phyloP scores from a whole-genome alignment of 2,113 vertebrate genomes.

The Tragelaphus buxtoni region DNA sequence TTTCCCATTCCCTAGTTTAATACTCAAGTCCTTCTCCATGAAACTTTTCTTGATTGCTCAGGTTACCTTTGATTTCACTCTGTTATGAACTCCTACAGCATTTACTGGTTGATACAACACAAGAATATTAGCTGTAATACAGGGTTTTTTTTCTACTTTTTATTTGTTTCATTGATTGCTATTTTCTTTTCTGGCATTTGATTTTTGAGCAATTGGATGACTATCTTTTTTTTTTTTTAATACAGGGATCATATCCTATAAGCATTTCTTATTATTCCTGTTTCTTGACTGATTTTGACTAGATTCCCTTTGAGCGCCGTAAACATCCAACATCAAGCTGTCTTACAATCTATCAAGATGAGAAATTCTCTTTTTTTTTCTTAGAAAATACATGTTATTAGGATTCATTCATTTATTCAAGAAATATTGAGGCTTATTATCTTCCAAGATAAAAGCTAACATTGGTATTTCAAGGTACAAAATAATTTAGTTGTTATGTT shows the following conservation, averaged over 20 bases:
- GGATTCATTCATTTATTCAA: slow-evolving; percentile 7
- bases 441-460: neutral
- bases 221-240: neutral
- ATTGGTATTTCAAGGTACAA: neutral
- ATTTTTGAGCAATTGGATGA: neutral
- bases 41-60: neutral
- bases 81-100: neutral
- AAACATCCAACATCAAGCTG: neutral
- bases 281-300: neutral
- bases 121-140: neutral
- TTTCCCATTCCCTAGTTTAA: neutral
- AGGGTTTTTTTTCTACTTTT: neutral
- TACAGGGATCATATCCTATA: neutral
- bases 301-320: neutral
- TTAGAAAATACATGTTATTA: neutral
- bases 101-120: neutral
- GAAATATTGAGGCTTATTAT: neutral
- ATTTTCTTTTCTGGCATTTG: neutral
- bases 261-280: neutral
- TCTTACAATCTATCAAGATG: neutral
- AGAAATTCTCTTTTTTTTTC: neutral
- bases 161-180: neutral
- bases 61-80: neutral
- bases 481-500: neutral
- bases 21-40: neutral